These are phyloP conservation scores for Philhelius pedissequus DNA, from an alignment of 2,888 invertebrate genomes.

Conservation along the genomic window DNA sequence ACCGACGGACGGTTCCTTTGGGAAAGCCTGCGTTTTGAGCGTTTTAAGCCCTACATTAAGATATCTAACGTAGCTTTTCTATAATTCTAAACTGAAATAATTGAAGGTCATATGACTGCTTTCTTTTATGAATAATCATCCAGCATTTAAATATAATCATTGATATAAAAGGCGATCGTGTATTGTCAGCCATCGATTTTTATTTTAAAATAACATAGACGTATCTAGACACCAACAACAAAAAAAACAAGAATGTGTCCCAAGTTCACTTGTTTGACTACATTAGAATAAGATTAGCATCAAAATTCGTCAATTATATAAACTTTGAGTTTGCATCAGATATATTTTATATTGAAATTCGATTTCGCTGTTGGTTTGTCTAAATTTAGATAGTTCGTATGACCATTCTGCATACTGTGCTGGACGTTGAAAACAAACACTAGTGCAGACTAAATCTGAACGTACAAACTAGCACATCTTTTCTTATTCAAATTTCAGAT, in stretches of 20 bases:
- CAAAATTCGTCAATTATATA: neutral
- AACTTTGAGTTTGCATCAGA: neutral
- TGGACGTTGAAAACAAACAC: neutral
- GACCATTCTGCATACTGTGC: neutral
- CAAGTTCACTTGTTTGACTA: neutral
- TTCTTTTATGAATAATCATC: conserved; percentile 1
- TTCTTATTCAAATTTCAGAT: neutral
- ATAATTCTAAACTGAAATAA: neutral
- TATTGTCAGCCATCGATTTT: too few relatives aligned
- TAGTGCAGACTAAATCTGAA: neutral
- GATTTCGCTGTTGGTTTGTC: neutral
- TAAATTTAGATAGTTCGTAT: neutral
- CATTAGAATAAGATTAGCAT: neutral
- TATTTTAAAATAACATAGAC: neutral
- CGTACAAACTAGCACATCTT: neutral
- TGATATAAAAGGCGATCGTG: neutral
- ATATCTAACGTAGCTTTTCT: neutral
- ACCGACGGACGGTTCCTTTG: neutral
- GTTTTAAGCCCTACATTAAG: neutral
- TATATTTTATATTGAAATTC: neutral
- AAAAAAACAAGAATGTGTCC: neutral
- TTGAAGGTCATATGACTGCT: conserved; percentile 14
- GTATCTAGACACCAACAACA: neutral
- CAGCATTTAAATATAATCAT: neutral
- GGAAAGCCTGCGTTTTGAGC: neutral